Percentiles rank a stretch among this genome's conserved stretches.
Conservation (phyloP, 2,888 invertebrate species). For the Oeneis ivallda region DNA sequence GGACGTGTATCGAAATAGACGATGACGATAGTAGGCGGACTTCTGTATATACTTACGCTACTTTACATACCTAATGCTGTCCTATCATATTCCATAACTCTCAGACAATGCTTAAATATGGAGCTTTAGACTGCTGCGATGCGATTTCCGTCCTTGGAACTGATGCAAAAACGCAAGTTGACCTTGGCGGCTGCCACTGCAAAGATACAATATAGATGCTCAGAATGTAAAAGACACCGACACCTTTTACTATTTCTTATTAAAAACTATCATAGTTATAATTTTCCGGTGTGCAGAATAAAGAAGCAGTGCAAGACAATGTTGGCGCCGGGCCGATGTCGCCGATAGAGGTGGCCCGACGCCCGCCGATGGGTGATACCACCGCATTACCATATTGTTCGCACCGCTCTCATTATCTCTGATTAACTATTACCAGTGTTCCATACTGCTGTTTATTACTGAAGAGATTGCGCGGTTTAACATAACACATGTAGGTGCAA, state of each 20-base stretch:
- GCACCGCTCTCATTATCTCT: conserved; percentile 58
- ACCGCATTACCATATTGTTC: conserved; percentile 71
- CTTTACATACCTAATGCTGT: no score
- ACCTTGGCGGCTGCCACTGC: not conserved
- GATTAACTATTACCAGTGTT: conserved; percentile 57
- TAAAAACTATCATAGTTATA: conserved; percentile 18
- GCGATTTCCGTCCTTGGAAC: no score
- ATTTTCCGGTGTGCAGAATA: conserved; percentile 25
- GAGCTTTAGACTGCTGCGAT: no score
- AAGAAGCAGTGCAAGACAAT: conserved; percentile 36
- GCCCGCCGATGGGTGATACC: conserved; percentile 62
- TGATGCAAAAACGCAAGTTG: no score
- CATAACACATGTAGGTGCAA: conserved; percentile 7
- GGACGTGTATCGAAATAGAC: no score
- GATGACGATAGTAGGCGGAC: no score
- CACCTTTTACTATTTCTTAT: not conserved
- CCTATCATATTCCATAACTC: no score
- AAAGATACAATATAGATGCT: not conserved
- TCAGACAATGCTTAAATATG: no score
- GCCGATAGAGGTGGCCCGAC: conserved; percentile 62
- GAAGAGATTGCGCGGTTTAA: conserved; percentile 24
- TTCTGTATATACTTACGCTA: no score
- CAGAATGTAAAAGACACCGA: not conserved
- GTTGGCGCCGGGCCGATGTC: conserved; percentile 66
- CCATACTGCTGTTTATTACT: conserved; percentile 27